These are phyloP conservation scores for Echeneis naucrates DNA, from an alignment of 2,797 vertebrate genomes.

Conservation along the genomic window DNA sequence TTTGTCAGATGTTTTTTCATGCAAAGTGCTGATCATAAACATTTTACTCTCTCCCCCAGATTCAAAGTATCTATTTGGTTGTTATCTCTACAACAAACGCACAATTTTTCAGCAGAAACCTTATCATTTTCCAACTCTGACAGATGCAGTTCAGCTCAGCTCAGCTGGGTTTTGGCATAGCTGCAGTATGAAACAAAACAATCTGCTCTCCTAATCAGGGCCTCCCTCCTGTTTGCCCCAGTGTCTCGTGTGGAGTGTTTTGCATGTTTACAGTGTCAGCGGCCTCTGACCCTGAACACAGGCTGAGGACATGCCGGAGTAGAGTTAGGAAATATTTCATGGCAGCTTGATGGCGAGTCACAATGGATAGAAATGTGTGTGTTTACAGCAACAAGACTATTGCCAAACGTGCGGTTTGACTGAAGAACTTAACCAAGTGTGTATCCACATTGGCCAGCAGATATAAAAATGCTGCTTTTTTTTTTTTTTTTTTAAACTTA, in stretches of 20 bases:
- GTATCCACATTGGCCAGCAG: background rate
- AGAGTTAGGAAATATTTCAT: slow-evolving; percentile 48
- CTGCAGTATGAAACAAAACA: slow-evolving; percentile 12
- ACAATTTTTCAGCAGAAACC: slow-evolving; percentile 4
- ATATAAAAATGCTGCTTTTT: background rate
- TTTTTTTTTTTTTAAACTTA: too few relatives aligned
- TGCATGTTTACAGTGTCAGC: slow-evolving; percentile 55
- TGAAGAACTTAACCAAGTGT: background rate
- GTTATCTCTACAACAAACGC: background rate
- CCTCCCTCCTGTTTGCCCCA: slow-evolving; percentile 34
- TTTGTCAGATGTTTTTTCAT: slow-evolving; percentile 6
- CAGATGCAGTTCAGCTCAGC: background rate
- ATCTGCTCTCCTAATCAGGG: slow-evolving; percentile 45
- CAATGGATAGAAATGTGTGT: slow-evolving; percentile 31
- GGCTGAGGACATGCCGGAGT: slow-evolving; percentile 28
- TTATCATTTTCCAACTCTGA: background rate
- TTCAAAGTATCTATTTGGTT: background rate
- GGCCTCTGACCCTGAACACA: slow-evolving; percentile 59
- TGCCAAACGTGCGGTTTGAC: slow-evolving; percentile 10
- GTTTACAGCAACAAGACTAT: slow-evolving; percentile 23
- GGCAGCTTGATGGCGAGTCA: slow-evolving; percentile 24
- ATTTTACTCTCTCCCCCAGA: slow-evolving; percentile 1
- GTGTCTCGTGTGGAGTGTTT: slow-evolving; percentile 37
- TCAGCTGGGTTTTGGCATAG: background rate
- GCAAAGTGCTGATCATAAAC: background rate